These are phyloP conservation scores for Drosophila fuyamai DNA, from an alignment of 1,140 invertebrate genomes.

Conservation along the genomic window DNA sequence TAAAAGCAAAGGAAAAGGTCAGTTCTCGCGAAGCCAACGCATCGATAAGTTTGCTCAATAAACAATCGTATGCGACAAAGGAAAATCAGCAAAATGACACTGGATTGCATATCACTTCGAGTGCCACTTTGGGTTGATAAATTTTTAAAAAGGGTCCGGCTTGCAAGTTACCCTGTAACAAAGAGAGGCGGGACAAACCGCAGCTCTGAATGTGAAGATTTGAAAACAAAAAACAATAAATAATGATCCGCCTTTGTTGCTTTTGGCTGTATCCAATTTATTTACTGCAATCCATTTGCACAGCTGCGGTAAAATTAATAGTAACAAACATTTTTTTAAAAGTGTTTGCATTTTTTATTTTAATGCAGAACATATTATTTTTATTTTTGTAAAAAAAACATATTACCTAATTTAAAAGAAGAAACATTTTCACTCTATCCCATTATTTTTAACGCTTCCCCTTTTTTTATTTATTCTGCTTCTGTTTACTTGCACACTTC, in stretches of 20 bases:
- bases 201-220: background rate
- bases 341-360: too few species aligned
- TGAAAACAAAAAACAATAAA: constrained; percentile 15
- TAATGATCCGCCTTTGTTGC: constrained; percentile 25
- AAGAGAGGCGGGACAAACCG: background rate
- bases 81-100: constrained; percentile 4
- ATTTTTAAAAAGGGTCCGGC: constrained; percentile 4
- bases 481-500: constrained; percentile 12
- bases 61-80: constrained; percentile 22
- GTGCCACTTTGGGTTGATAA: constrained; percentile 14
- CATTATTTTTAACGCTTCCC: background rate
- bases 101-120: constrained; percentile 26
- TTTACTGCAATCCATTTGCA: constrained; percentile 11
- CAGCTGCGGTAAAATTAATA: background rate
- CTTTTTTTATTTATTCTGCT: background rate
- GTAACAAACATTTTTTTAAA: background rate
- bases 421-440: too few species aligned
- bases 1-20: constrained; percentile 31
- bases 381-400: background rate
- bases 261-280: constrained; percentile 16
- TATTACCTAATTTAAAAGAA: background rate
- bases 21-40: constrained; percentile 15
- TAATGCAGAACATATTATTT: too few species aligned
- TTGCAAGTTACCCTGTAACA: background rate
- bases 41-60: constrained; percentile 24